A percentile compares a stretch with the other conserved stretches of the same genome.
Evolutionary conservation across 2,797 vertebrate genomes (phyloP).

Genomic region (Apogon hyalosoma): DNA sequence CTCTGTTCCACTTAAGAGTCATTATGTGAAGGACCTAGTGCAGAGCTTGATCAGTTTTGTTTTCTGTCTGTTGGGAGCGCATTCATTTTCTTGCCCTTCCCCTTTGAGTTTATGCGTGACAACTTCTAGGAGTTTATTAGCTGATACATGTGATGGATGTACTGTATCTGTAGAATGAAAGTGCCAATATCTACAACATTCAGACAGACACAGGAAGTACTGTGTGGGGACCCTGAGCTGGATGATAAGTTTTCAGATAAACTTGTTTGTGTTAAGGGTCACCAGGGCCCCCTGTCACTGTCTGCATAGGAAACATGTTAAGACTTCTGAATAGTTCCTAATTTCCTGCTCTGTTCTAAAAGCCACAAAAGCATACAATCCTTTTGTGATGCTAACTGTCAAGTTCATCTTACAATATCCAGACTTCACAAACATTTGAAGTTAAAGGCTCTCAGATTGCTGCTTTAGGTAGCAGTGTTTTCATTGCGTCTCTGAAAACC

Average conservation of each 20-base stretch:
- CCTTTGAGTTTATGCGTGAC: constrained; percentile 35
- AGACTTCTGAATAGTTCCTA: constrained; percentile 43
- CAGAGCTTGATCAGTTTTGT: neutral
- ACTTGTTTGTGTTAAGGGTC: constrained; percentile 63
- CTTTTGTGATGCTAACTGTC: constrained; percentile 62
- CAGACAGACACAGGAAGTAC: constrained; percentile 56
- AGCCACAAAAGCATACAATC: constrained; percentile 43
- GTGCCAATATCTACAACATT: constrained; percentile 45
- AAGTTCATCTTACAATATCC: constrained; percentile 64
- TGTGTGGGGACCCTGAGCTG: constrained; percentile 32
- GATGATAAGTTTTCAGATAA: constrained; percentile 66
- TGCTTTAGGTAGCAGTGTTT: constrained; percentile 35
- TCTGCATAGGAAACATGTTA: constrained; percentile 59
- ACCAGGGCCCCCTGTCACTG: constrained; percentile 12
- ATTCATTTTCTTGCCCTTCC: neutral
- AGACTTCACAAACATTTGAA: constrained; percentile 56
- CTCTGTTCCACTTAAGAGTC: constrained; percentile 3
- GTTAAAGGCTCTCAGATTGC: constrained; percentile 55
- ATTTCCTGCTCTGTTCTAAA: constrained; percentile 56
- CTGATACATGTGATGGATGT: constrained; percentile 46
- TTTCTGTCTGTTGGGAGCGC: neutral
- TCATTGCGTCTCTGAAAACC: constrained; percentile 17
- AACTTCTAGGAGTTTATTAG: constrained; percentile 44
- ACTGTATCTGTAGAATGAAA: constrained; percentile 18
- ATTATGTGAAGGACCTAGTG: constrained; percentile 10